Conservation (phyloP, 2,113 vertebrate species). For the Heterotilapia buettikoferi region DNA sequence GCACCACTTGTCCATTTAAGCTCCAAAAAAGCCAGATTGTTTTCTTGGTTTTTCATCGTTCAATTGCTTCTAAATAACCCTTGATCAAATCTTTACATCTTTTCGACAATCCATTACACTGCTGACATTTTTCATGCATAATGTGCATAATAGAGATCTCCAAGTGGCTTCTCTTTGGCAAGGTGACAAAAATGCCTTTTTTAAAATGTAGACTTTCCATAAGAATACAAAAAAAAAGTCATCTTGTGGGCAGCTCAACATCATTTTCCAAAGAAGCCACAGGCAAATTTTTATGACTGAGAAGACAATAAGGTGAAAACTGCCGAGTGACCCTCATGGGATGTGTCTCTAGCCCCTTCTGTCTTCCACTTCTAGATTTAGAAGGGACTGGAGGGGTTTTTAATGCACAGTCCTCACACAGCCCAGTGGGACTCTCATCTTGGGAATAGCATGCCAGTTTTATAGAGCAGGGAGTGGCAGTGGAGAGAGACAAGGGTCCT, state of each 20-base stretch:
- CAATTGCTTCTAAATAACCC: neutral
- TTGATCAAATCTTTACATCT: slow-evolving; percentile 11
- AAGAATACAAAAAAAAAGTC: slow-evolving; percentile 5
- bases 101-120: neutral
- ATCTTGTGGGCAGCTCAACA: slow-evolving; percentile 25
- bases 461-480: slow-evolving; percentile 64
- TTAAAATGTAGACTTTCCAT: slow-evolving; percentile 28
- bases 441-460: slow-evolving; percentile 58
- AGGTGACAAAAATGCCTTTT: neutral
- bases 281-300: slow-evolving; percentile 59
- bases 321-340: slow-evolving; percentile 64
- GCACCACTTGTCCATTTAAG: slow-evolving; percentile 5
- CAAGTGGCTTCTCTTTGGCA: neutral
- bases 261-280: slow-evolving; percentile 53
- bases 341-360: slow-evolving; percentile 53
- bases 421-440: slow-evolving; percentile 59
- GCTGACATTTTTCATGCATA: neutral
- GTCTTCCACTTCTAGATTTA: slow-evolving; percentile 62
- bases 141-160: neutral
- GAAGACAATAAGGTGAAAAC: slow-evolving; percentile 62
- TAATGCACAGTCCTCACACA: slow-evolving; percentile 49
- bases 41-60: slow-evolving; percentile 3
- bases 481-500: slow-evolving; percentile 50
- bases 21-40: slow-evolving; percentile 2
- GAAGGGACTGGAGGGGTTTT: slow-evolving; percentile 58